Percentiles rank a stretch among this genome's conserved stretches.
These are phyloP conservation scores for Bradypodion ventrale DNA, from an alignment of 2,797 vertebrate species.

Conservation along the genomic window DNA sequence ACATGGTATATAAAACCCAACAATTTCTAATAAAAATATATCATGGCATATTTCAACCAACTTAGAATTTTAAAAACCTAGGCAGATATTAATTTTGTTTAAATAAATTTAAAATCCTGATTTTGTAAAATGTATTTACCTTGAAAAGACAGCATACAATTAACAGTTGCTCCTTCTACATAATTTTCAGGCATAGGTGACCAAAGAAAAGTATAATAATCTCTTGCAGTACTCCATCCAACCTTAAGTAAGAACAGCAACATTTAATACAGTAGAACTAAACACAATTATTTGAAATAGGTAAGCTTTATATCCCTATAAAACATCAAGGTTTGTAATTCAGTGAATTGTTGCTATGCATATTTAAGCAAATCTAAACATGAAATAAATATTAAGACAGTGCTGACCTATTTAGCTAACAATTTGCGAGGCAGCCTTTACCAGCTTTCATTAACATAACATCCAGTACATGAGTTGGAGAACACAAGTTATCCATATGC, in stretches of 20 bases:
- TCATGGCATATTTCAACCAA: background rate
- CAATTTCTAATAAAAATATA: background rate
- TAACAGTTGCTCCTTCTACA: conserved; percentile 88
- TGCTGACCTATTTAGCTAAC: too few relatives aligned
- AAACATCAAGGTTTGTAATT: background rate
- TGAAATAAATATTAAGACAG: too few relatives aligned
- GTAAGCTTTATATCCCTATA: background rate
- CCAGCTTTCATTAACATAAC: too few relatives aligned
- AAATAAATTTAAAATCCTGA: too few relatives aligned
- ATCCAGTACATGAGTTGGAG: too few relatives aligned
- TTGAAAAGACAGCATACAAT: conserved; percentile 95
- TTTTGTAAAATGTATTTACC: too few relatives aligned
- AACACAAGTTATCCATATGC: too few relatives aligned
- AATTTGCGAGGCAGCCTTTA: too few relatives aligned
- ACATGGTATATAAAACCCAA: background rate
- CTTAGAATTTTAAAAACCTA: conserved; percentile 34
- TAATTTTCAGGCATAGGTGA: conserved; percentile 95
- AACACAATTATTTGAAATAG: conserved; percentile 31
- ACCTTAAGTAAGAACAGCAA: conserved; percentile 80
- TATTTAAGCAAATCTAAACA: background rate
- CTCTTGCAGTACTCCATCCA: conserved; percentile 98
- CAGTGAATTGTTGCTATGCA: background rate
- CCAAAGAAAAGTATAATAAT: conserved; percentile 99
- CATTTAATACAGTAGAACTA: conserved; percentile 30
- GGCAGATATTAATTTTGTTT: too few relatives aligned